These are phyloP conservation scores for Gobionotothen gibberifrons DNA, from an alignment of 2,797 vertebrate genomes.

Conservation along the genomic window DNA sequence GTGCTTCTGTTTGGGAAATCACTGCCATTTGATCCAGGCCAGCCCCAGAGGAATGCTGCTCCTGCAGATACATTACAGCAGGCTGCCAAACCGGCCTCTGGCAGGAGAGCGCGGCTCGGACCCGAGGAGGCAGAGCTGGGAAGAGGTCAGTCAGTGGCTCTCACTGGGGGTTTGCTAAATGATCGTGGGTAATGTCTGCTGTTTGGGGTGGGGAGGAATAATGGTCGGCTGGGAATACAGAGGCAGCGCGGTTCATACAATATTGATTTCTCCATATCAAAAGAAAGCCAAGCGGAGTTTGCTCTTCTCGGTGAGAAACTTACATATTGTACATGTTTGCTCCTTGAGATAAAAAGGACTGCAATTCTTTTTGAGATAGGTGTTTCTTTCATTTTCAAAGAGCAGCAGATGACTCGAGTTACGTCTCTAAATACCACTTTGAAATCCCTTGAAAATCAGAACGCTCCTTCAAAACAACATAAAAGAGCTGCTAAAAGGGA, in stretches of 20 bases:
- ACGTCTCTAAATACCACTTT: constrained; percentile 83
- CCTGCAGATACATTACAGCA: constrained; percentile 77
- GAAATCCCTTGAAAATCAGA: constrained; percentile 83
- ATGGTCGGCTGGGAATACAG: constrained; percentile 75
- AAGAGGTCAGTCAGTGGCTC: constrained; percentile 72
- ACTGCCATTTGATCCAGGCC: constrained; percentile 83
- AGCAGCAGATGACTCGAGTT: constrained; percentile 76
- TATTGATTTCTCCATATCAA: constrained; percentile 79
- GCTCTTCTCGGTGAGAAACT: constrained; percentile 67
- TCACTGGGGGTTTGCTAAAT: constrained; percentile 73
- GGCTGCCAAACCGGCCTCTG: constrained; percentile 72
- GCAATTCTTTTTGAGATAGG: constrained; percentile 78
- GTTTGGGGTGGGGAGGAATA: constrained; percentile 78
- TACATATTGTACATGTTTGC: constrained; percentile 80
- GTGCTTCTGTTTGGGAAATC: constrained; percentile 80
- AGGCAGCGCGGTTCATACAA: constrained; percentile 70
- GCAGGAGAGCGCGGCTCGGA: constrained; percentile 63
- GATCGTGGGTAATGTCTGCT: constrained; percentile 70
- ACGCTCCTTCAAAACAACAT: constrained; percentile 80
- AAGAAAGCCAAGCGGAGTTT: constrained; percentile 71
- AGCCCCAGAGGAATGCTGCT: constrained; percentile 83
- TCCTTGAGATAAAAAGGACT: constrained; percentile 75
- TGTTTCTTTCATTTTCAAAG: constrained; percentile 83
- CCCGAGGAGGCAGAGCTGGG: constrained; percentile 57
- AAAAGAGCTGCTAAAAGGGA: constrained; percentile 82